Conservation (phyloP, 2,888 invertebrate species). For the Agrotis puta region DNA sequence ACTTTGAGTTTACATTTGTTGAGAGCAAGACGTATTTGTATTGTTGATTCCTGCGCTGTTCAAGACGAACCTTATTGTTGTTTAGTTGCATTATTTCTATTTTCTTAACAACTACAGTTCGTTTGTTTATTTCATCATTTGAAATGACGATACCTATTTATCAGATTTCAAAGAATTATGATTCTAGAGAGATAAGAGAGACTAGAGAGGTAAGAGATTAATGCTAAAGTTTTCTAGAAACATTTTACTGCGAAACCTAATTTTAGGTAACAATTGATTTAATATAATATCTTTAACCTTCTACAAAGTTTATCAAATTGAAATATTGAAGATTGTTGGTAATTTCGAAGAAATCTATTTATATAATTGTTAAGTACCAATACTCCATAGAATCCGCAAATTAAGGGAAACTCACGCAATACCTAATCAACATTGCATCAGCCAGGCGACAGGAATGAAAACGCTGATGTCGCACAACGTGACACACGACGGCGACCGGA, state of each 20-base stretch:
- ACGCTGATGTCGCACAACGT: too few species aligned
- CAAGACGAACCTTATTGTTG: slow-evolving; percentile 22
- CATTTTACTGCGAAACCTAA: background rate
- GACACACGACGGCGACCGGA: too few species aligned
- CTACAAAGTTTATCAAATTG: background rate
- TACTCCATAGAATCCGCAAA: too few species aligned
- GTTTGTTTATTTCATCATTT: slow-evolving; percentile 30
- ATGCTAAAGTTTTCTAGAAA: background rate
- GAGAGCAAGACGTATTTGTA: slow-evolving; percentile 52
- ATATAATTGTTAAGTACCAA: background rate
- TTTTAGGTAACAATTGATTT: slow-evolving; percentile 5
- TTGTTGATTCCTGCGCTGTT: slow-evolving; percentile 44
- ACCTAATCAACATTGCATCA: too few species aligned
- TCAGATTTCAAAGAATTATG: background rate
- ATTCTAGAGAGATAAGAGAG: too few species aligned
- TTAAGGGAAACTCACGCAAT: too few species aligned
- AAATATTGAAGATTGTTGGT: background rate
- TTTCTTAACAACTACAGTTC: slow-evolving; percentile 15
- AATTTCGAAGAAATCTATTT: background rate
- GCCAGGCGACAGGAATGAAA: too few species aligned
- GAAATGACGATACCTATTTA: background rate
- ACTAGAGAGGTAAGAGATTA: too few species aligned
- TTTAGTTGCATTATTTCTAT: slow-evolving; percentile 42
- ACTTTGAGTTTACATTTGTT: slow-evolving; percentile 49
- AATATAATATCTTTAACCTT: background rate